Conservation (phyloP, 2,113 vertebrate genomes). For the Chaetodon trifascialis region DNA sequence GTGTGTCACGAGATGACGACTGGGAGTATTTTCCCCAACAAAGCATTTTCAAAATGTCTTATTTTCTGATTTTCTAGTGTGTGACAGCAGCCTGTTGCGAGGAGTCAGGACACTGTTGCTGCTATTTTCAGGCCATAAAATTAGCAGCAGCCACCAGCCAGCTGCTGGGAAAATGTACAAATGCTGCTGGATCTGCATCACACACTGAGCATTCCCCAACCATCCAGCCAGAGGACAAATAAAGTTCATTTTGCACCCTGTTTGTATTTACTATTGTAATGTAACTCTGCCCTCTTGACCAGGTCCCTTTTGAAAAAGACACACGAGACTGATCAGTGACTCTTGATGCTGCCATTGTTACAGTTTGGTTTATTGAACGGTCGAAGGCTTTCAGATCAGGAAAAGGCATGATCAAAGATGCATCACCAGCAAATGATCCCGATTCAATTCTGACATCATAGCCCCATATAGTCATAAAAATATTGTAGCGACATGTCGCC, state of each 20-base stretch:
- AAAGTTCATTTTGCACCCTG: too few species aligned
- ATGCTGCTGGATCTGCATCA: too few species aligned
- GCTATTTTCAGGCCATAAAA: too few species aligned
- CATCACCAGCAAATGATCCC: not conserved
- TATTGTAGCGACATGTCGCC: not conserved
- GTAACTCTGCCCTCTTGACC: not conserved
- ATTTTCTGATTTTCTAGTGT: too few species aligned
- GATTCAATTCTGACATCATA: not conserved
- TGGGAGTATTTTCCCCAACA: too few species aligned
- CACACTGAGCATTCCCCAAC: too few species aligned
- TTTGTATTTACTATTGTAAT: not conserved
- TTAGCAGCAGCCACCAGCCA: too few species aligned
- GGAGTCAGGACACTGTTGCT: too few species aligned
- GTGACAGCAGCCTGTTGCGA: not conserved
- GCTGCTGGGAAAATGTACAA: too few species aligned
- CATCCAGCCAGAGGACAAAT: too few species aligned
- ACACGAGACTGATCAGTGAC: not conserved
- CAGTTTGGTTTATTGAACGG: constrained; percentile 10
- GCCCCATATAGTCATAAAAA: not conserved
- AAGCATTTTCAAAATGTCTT: not conserved
- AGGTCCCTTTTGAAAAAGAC: not conserved
- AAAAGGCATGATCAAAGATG: not conserved
- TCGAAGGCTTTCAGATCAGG: not conserved
- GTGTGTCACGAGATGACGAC: too few species aligned
- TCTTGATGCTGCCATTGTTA: not conserved